phyloP scores from a whole-genome alignment of 1,140 invertebrate species.

The Ectropis grisescens region DNA sequence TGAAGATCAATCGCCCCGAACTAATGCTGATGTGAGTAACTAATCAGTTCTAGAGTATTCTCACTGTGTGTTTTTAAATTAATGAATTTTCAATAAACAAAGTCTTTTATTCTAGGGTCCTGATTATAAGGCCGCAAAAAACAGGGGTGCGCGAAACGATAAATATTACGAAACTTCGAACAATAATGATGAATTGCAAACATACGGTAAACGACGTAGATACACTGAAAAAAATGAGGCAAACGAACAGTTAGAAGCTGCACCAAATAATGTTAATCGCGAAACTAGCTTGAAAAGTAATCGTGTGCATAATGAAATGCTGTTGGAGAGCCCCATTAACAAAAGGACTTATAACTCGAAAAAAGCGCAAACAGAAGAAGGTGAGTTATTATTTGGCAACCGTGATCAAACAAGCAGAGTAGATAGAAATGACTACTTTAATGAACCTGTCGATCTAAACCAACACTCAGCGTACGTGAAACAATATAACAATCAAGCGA shows the following conservation, averaged over 20 bases:
- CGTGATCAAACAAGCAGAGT: constrained; percentile 13
- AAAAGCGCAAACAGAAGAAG: constrained; percentile 8
- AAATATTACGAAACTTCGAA: no score
- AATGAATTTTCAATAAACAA: no score
- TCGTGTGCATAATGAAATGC: constrained; percentile 1
- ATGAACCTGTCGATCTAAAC: constrained; percentile 8
- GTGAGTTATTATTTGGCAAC: constrained; percentile 19
- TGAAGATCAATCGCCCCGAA: no score
- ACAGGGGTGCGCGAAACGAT: no score
- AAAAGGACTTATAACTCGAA: constrained; percentile 11
- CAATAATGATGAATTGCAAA: no score
- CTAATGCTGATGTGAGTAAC: no score
- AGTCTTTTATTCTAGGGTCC: no score
- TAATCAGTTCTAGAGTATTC: no score
- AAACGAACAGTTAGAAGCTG: constrained; percentile 10
- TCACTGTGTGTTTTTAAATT: no score
- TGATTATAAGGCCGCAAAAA: no score
- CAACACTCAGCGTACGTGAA: constrained; percentile 14
- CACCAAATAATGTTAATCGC: constrained; percentile 7
- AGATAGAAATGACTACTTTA: constrained; percentile 14
- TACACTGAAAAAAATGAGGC: constrained; percentile 10
- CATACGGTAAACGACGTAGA: constrained; percentile 4
- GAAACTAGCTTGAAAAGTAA: constrained; percentile 5
- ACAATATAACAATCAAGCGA: constrained; percentile 13
- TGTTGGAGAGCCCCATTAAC: constrained; percentile 5